Base-by-base conservation (phyloP, 2,113 vertebrate species). In the Willisornis vidua region DNA sequence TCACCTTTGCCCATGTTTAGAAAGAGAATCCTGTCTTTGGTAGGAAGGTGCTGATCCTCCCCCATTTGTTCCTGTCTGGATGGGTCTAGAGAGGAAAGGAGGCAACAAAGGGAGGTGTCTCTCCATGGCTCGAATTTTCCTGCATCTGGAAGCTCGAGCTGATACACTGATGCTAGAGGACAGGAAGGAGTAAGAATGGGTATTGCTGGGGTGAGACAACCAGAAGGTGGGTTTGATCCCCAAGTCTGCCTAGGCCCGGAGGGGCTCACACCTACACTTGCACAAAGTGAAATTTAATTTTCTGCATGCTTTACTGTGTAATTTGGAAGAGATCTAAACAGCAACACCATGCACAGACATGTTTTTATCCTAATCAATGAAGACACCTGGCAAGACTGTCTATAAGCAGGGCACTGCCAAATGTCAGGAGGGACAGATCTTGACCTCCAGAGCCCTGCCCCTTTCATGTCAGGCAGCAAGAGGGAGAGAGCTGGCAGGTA, bases 391-490 rank as follows among this genome's bases (percentile, higher is more conserved):
- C 67, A 66, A 1, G 3, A 88, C 0, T 20, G 24, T 18, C 63
- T 66, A 55, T 54, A 90, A 94, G 79, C 37, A 58, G 2, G 1
- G 35, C 51, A 48, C 55, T 37, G 73, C 59, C 43, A 80, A 94
- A 83, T 0, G 1, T 59, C 72, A 74, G 51, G 46, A 86, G 46
- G 62, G 59, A 90, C 72, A 51, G 46, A 73, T 22, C 65, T 80
- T 48, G 68, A 13, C 6, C 35, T 28, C 26, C 7, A 3, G 49
- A 91, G 90, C 58, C 22, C 37, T 66, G 41, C 49, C 41, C 61
- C 33, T 46, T 73, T 16, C 2, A 1, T 0, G 6, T 37, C 29
- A 58, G 62, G 58, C 31, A 61, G 62, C 0, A 0, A 82, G 45
- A 55, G 14, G 24, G 29, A 23, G 22, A 62, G 26, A 75, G 57